Percentiles rank a stretch among this genome's conserved stretches.
These are phyloP conservation scores for Lagopus muta DNA, from an alignment of 2,113 vertebrate genomes.

Conservation along the genomic window DNA sequence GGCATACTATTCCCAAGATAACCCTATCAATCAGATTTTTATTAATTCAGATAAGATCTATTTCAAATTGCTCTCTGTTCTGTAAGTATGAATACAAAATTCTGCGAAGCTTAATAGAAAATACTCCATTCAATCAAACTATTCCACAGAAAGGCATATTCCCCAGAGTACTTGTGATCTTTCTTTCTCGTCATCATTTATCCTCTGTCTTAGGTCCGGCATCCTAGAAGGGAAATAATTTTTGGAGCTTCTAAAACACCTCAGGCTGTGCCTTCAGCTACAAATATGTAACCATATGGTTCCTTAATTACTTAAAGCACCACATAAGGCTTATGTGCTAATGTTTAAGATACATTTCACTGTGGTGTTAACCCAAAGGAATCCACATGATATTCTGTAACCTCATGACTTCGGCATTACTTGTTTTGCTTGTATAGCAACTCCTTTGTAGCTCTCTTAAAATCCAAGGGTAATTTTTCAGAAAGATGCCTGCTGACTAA, in stretches of 20 bases:
- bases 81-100: neutral
- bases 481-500: neutral
- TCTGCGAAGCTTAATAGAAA: neutral
- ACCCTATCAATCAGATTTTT: neutral
- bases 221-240: slow-evolving; percentile 48
- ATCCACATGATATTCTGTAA: neutral
- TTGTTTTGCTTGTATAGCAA: neutral
- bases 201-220: slow-evolving; percentile 2
- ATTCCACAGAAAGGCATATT: slow-evolving; percentile 1
- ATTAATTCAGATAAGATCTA: neutral
- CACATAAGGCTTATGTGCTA: neutral
- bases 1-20: neutral
- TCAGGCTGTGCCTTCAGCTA: slow-evolving; percentile 49
- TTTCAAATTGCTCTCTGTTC: neutral
- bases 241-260: slow-evolving; percentile 54
- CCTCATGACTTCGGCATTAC: neutral
- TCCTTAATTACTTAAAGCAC: slow-evolving; percentile 49
- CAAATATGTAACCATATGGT: slow-evolving; percentile 49
- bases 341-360: neutral
- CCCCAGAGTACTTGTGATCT: neutral
- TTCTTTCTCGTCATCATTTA: neutral
- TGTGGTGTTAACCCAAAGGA: neutral
- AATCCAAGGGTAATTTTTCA: neutral
- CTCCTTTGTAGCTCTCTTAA: neutral
- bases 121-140: neutral